phyloP scores from a whole-genome alignment of 2,888 invertebrate species.

The Agonopterix subpropinquella region DNA sequence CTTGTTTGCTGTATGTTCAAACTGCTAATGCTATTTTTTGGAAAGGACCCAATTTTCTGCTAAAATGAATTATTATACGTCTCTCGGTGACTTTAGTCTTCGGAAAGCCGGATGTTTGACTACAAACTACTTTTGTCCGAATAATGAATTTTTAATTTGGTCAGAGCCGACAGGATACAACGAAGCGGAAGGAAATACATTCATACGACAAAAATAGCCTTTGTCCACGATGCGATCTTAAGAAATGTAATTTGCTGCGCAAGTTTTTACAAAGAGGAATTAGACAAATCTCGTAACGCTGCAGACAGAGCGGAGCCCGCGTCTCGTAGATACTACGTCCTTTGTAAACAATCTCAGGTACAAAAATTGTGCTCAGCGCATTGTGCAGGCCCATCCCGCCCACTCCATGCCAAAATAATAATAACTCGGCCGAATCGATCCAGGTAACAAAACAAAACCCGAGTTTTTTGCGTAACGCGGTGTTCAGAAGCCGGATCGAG shows the following conservation, averaged over 20 bases:
- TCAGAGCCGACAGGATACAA: conserved; percentile 44
- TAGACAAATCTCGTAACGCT: conserved; percentile 31
- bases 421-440: conserved; percentile 38
- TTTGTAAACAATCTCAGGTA: conserved; percentile 69
- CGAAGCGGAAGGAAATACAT: conserved; percentile 59
- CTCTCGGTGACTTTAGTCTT: conserved; percentile 25
- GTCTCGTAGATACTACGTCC: conserved; percentile 36
- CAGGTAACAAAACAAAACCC: conserved; percentile 61
- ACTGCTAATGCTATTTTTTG: conserved; percentile 2
- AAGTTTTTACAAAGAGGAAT: conserved; percentile 34
- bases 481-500: conserved; percentile 45
- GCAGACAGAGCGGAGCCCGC: conserved; percentile 60
- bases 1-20: background rate
- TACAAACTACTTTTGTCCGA: conserved; percentile 55
- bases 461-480: conserved; percentile 61
- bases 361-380: conserved; percentile 47
- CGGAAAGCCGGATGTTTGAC: conserved; percentile 67
- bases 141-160: conserved; percentile 48
- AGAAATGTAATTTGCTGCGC: conserved; percentile 45
- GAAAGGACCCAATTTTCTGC: conserved; percentile 2
- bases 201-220: conserved; percentile 34
- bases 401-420: conserved; percentile 59
- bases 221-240: conserved; percentile 32
- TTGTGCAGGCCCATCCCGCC: conserved; percentile 57
- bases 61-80: conserved; percentile 3